These are phyloP conservation scores for Mastomys coucha DNA, from an alignment of 2,113 vertebrate species.

Conservation along the genomic window DNA sequence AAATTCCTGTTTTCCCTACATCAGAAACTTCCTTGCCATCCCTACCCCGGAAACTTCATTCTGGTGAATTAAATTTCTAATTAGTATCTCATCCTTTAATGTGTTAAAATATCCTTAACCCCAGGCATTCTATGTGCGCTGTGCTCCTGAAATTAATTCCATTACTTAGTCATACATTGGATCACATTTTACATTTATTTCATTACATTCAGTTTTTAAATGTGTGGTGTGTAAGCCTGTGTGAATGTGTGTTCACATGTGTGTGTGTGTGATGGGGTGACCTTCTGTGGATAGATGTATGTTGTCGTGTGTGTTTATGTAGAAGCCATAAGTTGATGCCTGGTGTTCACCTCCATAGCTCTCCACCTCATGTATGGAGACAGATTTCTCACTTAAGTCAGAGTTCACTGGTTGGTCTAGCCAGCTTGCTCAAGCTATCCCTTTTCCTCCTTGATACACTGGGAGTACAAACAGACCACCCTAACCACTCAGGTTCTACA, in stretches of 20 bases:
- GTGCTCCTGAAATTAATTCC: background rate
- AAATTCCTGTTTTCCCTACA: background rate
- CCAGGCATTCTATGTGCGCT: fast-evolving
- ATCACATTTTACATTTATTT: background rate
- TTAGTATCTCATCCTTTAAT: background rate
- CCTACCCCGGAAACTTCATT: background rate
- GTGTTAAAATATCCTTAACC: background rate
- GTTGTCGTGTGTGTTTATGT: no score
- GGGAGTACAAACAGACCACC: background rate
- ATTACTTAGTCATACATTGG: background rate
- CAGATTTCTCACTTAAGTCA: background rate
- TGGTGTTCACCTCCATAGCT: background rate
- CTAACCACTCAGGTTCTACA: background rate
- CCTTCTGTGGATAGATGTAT: background rate
- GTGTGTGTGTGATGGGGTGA: background rate
- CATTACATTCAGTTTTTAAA: background rate
- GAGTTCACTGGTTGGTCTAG: background rate
- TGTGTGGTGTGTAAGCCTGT: background rate
- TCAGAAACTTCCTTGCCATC: background rate
- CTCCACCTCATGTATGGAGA: background rate
- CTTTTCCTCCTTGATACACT: background rate
- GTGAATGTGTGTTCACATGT: background rate
- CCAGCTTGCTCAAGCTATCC: background rate
- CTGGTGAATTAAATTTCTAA: background rate
- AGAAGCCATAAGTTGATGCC: background rate